Evolutionary conservation across 1,140 invertebrate genomes (phyloP).

Genomic region (Bombyx mandarina): DNA sequence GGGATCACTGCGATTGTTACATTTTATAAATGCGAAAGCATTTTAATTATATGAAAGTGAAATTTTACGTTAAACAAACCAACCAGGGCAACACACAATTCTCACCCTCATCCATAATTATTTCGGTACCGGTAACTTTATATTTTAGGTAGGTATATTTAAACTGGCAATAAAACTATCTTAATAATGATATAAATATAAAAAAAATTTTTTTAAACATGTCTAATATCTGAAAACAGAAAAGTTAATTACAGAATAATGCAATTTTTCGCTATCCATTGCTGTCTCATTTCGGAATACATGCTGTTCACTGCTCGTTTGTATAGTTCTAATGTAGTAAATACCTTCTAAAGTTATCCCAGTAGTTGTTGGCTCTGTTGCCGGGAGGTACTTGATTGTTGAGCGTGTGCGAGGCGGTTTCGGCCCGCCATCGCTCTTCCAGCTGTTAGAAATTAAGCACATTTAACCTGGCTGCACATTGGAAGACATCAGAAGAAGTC

Average conservation of each 20-base stretch:
- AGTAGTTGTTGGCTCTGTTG: slow-evolving; percentile 90
- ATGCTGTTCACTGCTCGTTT: too few species aligned
- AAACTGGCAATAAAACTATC: slow-evolving; percentile 11
- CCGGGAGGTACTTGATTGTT: slow-evolving; percentile 91
- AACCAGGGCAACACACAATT: slow-evolving; percentile 17
- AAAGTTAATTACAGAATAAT: slow-evolving; percentile 23
- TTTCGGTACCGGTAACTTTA: slow-evolving; percentile 6
- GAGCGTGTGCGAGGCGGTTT: slow-evolving; percentile 69
- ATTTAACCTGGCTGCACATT: neutral
- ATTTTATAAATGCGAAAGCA: neutral
- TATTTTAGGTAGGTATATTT: slow-evolving; percentile 1
- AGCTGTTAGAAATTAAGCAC: slow-evolving; percentile 23
- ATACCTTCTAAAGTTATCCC: slow-evolving; percentile 91
- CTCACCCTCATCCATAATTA: slow-evolving; percentile 19
- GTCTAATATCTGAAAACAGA: slow-evolving; percentile 60
- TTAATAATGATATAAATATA: slow-evolving; percentile 25
- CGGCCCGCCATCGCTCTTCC: slow-evolving; percentile 59
- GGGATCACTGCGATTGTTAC: neutral
- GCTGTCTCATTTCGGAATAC: too few species aligned
- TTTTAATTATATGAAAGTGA: slow-evolving; percentile 7
- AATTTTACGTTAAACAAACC: slow-evolving; percentile 5
- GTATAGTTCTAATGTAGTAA: neutral
- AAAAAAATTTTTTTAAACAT: slow-evolving; percentile 6
- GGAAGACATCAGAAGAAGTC: neutral
- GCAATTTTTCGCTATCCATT: neutral